Conservation (phyloP, 2,797 vertebrate species). For the Phaenicophaeus curvirostris region DNA sequence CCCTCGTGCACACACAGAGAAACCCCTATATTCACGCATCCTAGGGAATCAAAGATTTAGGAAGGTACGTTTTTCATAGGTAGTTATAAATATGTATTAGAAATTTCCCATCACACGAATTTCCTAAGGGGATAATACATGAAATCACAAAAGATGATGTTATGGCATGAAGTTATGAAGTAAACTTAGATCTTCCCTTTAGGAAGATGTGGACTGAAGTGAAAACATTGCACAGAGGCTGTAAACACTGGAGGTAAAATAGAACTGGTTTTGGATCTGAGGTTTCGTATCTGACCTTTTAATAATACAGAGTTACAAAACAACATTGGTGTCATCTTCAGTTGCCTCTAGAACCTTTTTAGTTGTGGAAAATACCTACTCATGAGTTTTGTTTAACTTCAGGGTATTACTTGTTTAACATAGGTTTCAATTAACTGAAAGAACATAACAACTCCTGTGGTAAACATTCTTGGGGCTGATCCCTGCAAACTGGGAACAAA, state of each 20-base stretch:
- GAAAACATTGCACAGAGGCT: background rate
- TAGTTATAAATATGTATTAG: constrained; percentile 2
- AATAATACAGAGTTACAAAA: background rate
- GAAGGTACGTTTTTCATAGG: constrained; percentile 6
- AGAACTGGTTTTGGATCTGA: background rate
- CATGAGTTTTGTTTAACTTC: background rate
- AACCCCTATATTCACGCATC: background rate
- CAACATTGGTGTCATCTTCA: fast-evolving
- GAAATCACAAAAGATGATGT: constrained; percentile 2
- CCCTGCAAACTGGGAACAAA: background rate
- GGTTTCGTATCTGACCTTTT: background rate
- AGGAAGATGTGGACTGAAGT: background rate
- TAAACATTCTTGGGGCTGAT: background rate
- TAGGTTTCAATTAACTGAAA: background rate
- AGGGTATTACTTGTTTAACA: background rate
- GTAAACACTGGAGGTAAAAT: background rate
- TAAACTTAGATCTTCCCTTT: background rate
- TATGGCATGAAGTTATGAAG: background rate
- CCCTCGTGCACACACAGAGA: background rate
- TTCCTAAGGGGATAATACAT: background rate
- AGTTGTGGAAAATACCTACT: background rate
- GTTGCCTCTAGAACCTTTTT: background rate
- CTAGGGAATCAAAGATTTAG: background rate
- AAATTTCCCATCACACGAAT: background rate
- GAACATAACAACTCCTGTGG: background rate